Percentiles rank a stretch among this genome's conserved stretches.
These are phyloP conservation scores for Chionomys nivalis DNA, from an alignment of 2,113 vertebrate genomes.

Conservation along the genomic window DNA sequence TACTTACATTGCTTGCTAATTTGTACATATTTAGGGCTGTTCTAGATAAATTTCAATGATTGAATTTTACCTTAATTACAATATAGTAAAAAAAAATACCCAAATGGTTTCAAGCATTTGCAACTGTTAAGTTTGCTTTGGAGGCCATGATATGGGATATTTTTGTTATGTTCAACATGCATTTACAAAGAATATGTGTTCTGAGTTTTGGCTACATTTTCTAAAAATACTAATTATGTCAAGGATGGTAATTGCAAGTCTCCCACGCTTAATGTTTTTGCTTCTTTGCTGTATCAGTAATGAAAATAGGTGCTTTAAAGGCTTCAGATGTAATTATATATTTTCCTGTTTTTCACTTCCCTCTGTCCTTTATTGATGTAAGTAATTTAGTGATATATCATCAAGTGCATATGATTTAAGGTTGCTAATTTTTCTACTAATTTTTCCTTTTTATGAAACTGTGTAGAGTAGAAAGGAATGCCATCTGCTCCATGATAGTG, in stretches of 20 bases:
- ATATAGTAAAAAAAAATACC: neutral
- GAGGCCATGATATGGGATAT: neutral
- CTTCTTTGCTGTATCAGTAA: neutral
- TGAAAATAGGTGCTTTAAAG: neutral
- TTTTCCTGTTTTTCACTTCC: neutral
- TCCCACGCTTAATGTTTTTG: neutral
- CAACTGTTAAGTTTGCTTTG: neutral
- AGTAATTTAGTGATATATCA: neutral
- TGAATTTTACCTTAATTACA: neutral
- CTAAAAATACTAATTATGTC: conserved; percentile 11
- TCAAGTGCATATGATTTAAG: neutral
- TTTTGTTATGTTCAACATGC: neutral
- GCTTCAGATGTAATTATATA: neutral
- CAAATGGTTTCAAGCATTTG: neutral
- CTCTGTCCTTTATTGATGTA: neutral
- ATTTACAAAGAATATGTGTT: neutral
- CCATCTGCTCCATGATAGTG: neutral
- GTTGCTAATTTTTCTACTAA: neutral
- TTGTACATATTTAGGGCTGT: neutral
- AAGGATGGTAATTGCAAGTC: neutral
- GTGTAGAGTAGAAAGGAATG: neutral
- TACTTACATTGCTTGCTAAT: neutral
- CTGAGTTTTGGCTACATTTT: neutral
- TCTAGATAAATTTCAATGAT: neutral
- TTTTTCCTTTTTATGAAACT: neutral